Evolutionary conservation across 2,888 invertebrate species (phyloP).

Genomic region (Lasioglossum pauxillum): DNA sequence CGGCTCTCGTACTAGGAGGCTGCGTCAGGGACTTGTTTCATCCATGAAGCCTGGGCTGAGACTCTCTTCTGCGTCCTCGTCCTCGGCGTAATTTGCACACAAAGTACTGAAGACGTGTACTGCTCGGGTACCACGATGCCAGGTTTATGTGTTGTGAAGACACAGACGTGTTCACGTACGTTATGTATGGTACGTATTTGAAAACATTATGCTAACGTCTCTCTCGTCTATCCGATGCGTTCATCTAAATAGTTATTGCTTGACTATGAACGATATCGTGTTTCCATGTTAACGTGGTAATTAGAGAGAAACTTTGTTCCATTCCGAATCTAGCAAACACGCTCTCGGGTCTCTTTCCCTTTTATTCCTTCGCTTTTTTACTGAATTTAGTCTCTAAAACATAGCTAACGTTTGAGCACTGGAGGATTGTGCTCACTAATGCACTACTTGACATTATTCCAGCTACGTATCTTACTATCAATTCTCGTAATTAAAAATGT

Average conservation of each 20-base stretch:
- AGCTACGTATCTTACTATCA: background rate
- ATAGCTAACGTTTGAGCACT: background rate
- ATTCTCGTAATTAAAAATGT: background rate
- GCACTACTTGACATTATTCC: background rate
- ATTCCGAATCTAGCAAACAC: background rate
- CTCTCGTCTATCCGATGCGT: slow-evolving; percentile 48
- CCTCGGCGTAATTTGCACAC: slow-evolving; percentile 83
- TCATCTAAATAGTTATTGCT: slow-evolving; percentile 39
- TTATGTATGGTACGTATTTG: slow-evolving; percentile 68
- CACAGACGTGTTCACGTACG: slow-evolving; percentile 61
- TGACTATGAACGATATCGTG: slow-evolving; percentile 36
- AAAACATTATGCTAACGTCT: slow-evolving; percentile 80
- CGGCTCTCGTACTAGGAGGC: slow-evolving; percentile 68
- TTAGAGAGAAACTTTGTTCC: background rate
- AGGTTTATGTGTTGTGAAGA: slow-evolving; percentile 25
- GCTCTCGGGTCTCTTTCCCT: background rate
- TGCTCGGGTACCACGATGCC: slow-evolving; percentile 50
- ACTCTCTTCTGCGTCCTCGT: slow-evolving; percentile 76
- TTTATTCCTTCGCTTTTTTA: background rate
- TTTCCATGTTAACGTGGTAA: slow-evolving; percentile 31
- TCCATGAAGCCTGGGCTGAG: slow-evolving; percentile 72
- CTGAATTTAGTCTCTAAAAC: background rate
- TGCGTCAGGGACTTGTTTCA: slow-evolving; percentile 71
- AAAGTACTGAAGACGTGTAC: slow-evolving; percentile 79
- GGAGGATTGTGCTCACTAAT: background rate